Conservation (phyloP, 2,888 invertebrate genomes). For the Xanthostigma xanthostigma region DNA sequence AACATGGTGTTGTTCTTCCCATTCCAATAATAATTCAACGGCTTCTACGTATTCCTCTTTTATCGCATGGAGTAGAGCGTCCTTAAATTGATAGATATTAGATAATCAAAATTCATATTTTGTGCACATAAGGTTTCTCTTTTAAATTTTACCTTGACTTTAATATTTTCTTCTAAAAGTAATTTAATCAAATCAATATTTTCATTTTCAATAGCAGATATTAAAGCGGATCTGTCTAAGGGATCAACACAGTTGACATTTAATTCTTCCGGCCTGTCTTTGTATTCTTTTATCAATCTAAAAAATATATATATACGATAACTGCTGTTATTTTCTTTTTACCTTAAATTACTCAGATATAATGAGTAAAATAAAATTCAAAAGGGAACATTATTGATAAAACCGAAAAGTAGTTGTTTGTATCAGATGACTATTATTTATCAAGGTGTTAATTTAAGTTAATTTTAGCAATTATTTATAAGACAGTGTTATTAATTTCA, state of each 20-base stretch:
- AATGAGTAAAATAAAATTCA: too few relatives aligned
- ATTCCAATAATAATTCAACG: constrained; percentile 80
- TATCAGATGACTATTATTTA: too few relatives aligned
- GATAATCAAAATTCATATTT: neutral
- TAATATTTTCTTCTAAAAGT: constrained; percentile 65
- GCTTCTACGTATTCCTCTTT: constrained; percentile 98
- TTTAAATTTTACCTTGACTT: constrained; percentile 51
- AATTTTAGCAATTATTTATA: too few relatives aligned
- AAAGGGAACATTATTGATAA: too few relatives aligned
- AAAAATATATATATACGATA: too few relatives aligned
- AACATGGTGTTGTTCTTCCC: constrained; percentile 71
- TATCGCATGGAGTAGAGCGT: constrained; percentile 87
- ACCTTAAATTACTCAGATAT: too few relatives aligned
- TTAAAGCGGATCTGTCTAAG: constrained; percentile 79
- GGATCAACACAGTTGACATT: constrained; percentile 95
- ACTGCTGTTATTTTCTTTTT: too few relatives aligned
- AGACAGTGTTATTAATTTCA: too few relatives aligned
- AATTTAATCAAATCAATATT: constrained; percentile 84
- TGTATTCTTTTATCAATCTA: constrained; percentile 58
- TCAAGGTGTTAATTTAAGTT: too few relatives aligned
- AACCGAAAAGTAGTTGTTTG: too few relatives aligned
- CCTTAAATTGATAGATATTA: constrained; percentile 32
- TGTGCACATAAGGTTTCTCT: too few relatives aligned
- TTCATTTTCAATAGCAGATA: constrained; percentile 94
- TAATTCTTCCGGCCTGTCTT: constrained; percentile 48